Percentiles rank a stretch among this genome's conserved stretches.
Conservation (phyloP, 2,888 invertebrate genomes). For the Perizoma affinitatum region DNA sequence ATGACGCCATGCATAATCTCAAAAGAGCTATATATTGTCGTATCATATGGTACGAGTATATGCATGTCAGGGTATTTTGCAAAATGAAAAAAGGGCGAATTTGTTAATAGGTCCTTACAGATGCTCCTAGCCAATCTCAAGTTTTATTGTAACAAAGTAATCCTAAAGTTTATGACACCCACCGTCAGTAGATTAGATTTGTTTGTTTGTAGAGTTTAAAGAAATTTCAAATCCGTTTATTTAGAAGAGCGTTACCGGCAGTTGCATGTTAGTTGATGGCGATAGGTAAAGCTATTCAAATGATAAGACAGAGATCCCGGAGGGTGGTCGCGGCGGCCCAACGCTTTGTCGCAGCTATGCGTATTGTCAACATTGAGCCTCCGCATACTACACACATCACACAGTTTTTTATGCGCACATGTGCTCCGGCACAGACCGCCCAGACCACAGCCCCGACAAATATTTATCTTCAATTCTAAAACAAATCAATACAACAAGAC, state of each 20-base stretch:
- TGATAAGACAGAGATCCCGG: constrained; percentile 49
- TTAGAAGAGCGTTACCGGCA: constrained; percentile 24
- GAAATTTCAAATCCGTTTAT: constrained; percentile 37
- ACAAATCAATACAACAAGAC: constrained; percentile 67
- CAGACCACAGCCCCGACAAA: constrained; percentile 72
- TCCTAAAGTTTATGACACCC: constrained; percentile 13
- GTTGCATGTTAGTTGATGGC: constrained; percentile 29
- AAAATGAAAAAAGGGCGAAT: background rate
- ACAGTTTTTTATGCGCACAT: constrained; percentile 76
- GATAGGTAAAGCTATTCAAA: constrained; percentile 51
- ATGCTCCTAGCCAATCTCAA: background rate
- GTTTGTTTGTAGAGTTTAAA: constrained; percentile 34
- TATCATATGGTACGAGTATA: background rate
- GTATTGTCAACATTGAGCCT: constrained; percentile 76
- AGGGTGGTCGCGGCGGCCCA: constrained; percentile 66
- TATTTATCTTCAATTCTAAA: constrained; percentile 80
- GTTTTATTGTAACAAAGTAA: constrained; percentile 10
- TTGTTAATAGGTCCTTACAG: background rate
- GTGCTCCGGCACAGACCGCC: constrained; percentile 69
- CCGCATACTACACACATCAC: constrained; percentile 65
- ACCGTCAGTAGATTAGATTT: constrained; percentile 17
- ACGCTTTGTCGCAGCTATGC: constrained; percentile 74
- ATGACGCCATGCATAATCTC: constrained; percentile 12
- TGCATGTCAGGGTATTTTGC: constrained; percentile 1
- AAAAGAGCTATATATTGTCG: constrained; percentile 4